A percentile compares a stretch with the other conserved stretches of the same genome.
Conservation (phyloP, 1,140 invertebrate species). For the Drosophila sulfurigaster region DNA sequence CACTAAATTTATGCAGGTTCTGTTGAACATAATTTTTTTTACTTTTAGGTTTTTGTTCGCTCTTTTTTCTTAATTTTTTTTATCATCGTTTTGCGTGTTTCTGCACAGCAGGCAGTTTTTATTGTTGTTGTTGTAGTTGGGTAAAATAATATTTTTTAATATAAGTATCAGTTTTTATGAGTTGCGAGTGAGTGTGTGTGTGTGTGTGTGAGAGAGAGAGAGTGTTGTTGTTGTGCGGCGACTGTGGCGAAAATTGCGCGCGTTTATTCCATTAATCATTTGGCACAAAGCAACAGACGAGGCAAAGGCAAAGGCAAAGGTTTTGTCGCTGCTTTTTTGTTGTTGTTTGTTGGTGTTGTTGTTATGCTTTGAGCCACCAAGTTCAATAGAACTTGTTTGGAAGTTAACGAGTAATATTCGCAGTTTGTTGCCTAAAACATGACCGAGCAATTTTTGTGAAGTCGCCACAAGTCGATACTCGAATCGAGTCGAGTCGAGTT, state of each 20-base stretch:
- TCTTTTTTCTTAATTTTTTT: constrained; percentile 25
- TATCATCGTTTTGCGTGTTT: constrained; percentile 23
- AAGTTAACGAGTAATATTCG: constrained; percentile 52
- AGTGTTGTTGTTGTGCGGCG: constrained; percentile 28
- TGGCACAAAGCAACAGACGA: constrained; percentile 54
- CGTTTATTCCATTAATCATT: constrained; percentile 75
- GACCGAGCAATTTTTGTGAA: constrained; percentile 43
- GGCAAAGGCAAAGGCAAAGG: constrained; percentile 21
- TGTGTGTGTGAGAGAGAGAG: constrained; percentile 14
- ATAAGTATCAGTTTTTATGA: constrained; percentile 41
- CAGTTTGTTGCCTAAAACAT: constrained; percentile 63
- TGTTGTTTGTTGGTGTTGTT: constrained; percentile 19
- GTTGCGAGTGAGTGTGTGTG: constrained; percentile 22
- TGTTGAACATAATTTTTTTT: constrained; percentile 15
- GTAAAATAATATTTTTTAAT: constrained; percentile 60
- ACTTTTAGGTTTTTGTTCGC: constrained; percentile 1
- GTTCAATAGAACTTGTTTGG: constrained; percentile 80
- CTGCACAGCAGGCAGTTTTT: constrained; percentile 55
- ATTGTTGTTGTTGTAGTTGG: constrained; percentile 4
- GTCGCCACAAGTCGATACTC: constrained; percentile 30
- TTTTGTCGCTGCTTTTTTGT: constrained; percentile 23
- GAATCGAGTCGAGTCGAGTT: constrained; percentile 10
- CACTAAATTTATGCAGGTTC: constrained; percentile 27
- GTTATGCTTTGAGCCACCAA: constrained; percentile 50
- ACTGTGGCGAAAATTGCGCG: constrained; percentile 46